phyloP scores from a whole-genome alignment of 2,888 invertebrate genomes.

The Ashinkailepas kermadecensis region DNA sequence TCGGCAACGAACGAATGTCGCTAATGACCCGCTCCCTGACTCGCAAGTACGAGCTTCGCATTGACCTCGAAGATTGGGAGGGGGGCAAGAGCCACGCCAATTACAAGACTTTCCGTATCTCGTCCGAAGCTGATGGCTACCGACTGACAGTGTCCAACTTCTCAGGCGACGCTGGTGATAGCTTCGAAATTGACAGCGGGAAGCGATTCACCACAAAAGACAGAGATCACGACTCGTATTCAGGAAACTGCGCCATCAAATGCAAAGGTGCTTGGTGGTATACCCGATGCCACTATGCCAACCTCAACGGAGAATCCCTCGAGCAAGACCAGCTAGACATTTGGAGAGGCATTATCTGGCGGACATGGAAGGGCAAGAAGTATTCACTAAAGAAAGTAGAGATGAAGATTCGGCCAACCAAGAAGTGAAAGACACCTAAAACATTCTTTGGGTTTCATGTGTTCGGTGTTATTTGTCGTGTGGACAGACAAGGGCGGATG shows the following conservation, averaged over 20 bases:
- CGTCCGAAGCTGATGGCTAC: background rate
- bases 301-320: background rate
- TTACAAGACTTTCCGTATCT: background rate
- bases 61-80: constrained; percentile 85
- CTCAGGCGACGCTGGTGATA: background rate
- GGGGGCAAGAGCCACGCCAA: background rate
- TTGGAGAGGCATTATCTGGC: background rate
- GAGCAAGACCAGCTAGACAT: background rate
- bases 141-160: background rate
- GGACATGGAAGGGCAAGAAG: background rate
- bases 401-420: background rate
- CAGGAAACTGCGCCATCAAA: background rate
- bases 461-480: no score
- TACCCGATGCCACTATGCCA: background rate
- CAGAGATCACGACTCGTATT: background rate
- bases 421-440: no score
- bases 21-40: constrained; percentile 71
- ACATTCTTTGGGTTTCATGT: no score
- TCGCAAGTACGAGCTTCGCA: constrained; percentile 75
- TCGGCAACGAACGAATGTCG: constrained; percentile 87
- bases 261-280: background rate
- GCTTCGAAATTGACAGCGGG: background rate
- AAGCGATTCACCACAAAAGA: background rate
- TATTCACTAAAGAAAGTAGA: background rate
- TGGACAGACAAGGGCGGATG: no score